Evolutionary conservation across 53 echinoderm and acorn worm genomes (phyloP).

Genomic region (Temnopleurus reevesii): DNA sequence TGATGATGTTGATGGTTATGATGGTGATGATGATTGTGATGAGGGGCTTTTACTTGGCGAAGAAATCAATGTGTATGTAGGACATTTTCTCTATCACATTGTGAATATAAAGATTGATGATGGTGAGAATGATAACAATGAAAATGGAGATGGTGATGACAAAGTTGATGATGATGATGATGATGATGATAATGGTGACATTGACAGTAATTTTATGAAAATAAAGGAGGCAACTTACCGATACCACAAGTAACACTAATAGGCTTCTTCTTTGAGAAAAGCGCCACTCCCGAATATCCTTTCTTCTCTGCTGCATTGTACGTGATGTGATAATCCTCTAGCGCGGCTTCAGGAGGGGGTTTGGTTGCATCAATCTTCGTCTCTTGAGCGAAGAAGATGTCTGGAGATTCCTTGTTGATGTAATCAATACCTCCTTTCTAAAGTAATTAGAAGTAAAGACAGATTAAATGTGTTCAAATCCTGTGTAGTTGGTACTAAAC

Average conservation of each 20-base stretch:
- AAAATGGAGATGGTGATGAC: too few relatives aligned
- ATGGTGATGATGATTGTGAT: too few relatives aligned
- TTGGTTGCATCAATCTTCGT: slow-evolving; percentile 72
- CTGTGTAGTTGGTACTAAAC: background rate
- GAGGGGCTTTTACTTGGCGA: too few relatives aligned
- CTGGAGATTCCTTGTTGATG: slow-evolving; percentile 79
- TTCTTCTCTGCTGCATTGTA: slow-evolving; percentile 84
- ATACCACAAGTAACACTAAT: slow-evolving; percentile 88
- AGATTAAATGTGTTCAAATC: too few relatives aligned
- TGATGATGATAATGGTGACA: too few relatives aligned
- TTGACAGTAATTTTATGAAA: background rate
- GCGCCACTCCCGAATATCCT: slow-evolving; percentile 87
- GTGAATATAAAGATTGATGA: too few relatives aligned
- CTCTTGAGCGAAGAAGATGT: slow-evolving; percentile 88
- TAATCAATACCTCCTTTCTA: slow-evolving; percentile 97
- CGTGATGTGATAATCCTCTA: slow-evolving; percentile 87
- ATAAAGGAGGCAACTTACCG: slow-evolving; percentile 64
- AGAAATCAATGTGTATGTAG: too few relatives aligned
- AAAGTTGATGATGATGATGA: too few relatives aligned
- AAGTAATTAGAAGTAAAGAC: too few relatives aligned
- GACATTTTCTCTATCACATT: too few relatives aligned
- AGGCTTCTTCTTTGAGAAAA: slow-evolving; percentile 85
- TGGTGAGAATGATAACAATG: too few relatives aligned
- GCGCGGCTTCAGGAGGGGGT: slow-evolving; percentile 63
- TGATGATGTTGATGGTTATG: too few relatives aligned